Evolutionary conservation across 2,888 invertebrate genomes (phyloP), one percentile per base, ranked within the genome.

Genomic region (Apotomis turbidana): DNA sequence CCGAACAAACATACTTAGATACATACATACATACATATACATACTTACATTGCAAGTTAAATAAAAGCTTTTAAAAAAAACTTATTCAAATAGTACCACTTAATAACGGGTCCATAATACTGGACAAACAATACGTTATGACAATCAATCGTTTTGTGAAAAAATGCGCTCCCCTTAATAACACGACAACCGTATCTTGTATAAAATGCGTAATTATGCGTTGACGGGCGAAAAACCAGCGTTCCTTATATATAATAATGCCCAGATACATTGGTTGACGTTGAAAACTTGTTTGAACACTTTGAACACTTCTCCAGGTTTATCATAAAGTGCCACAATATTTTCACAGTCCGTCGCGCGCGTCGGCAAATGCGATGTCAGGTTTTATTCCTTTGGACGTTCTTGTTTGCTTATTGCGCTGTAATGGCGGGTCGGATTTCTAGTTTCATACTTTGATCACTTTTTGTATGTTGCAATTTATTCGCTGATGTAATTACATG

Each of bases 321-420:
- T 64, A 74, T 79, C 80, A 76, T 78, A 81, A 79, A 78, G 79
- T 79, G 88, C 87, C 88, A 88, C 80, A 88, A 89, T 86, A 87
- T 89, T 88, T 88, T 83, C 81, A 80, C 81, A 82, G 77, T 74
- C 76, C 80, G 77, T 76, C 71, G 76, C 76, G 76, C 75, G 71
- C 76, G 79, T 76, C 77, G 61, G 75, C 78, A 77, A 78, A 74
- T 78, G 74, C 71, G 74, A 71, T 72, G 74, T 55, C 6, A 60
- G 52, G 44, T 74, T 73, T 74, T 70, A 67, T 74, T 60, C 63
- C 64, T 61, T 41, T 59, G 41, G 68, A 72, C 71, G 74, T 71
- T 68, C 61, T 76, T 74, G 72, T 75, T 75, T 76, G 75, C 71
- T 75, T 78, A 36, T 36, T 51, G 51, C 52, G 46, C 36, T 57